These are phyloP conservation scores for Trimorus sp. DNA, from an alignment of 2,888 invertebrate genomes.

Conservation along the genomic window DNA sequence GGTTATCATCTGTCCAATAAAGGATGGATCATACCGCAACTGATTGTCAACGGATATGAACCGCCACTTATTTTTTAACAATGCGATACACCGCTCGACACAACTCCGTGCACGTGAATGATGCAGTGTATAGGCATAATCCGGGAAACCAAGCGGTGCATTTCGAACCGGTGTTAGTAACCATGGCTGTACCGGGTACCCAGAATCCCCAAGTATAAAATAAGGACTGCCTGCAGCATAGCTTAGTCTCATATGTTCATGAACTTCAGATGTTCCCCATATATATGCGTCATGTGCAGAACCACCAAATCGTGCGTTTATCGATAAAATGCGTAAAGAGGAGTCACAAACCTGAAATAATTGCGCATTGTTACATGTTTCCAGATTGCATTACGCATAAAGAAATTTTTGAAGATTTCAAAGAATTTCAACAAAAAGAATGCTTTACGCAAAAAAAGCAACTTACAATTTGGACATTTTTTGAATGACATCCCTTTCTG, in stretches of 20 bases:
- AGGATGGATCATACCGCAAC: not conserved
- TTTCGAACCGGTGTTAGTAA: not conserved
- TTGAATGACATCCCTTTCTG: constrained; percentile 8
- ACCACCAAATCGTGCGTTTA: not conserved
- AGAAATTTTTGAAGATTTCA: too few species aligned
- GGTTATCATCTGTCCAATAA: not conserved
- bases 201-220: not conserved
- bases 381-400: not conserved
- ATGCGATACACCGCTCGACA: not conserved
- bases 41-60: not conserved
- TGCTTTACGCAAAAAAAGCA: not conserved
- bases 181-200: not conserved
- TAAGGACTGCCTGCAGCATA: not conserved
- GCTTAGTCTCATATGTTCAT: not conserved
- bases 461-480: constrained; percentile 16
- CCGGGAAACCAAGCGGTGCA: not conserved
- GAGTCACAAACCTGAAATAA: not conserved
- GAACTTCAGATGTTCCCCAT: not conserved
- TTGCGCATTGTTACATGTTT: not conserved
- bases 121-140: not conserved
- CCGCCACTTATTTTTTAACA: not conserved
- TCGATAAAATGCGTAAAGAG: not conserved
- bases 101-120: not conserved
- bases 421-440: too few species aligned
- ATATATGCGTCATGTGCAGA: not conserved